A percentile compares a stretch with the other conserved stretches of the same genome.
These are phyloP conservation scores for Allobates femoralis DNA, from an alignment of 2,797 vertebrate species.

Conservation along the genomic window DNA sequence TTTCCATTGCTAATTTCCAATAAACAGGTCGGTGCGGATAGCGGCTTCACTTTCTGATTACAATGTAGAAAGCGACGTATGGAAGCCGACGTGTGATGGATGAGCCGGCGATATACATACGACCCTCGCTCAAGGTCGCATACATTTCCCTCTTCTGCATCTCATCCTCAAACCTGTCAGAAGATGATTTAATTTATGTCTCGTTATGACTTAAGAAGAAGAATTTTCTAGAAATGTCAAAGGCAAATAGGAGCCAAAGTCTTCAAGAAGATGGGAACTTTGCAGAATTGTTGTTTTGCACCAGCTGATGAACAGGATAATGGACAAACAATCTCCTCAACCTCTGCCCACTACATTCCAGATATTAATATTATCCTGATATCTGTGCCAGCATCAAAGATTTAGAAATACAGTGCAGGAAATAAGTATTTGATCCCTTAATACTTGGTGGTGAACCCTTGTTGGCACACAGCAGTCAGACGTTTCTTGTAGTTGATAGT, in stretches of 20 bases:
- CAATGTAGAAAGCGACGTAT: not conserved
- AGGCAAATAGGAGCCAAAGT: conserved; percentile 16
- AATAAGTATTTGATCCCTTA: no score
- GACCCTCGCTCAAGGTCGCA: conserved; percentile 31
- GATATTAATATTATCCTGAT: no score
- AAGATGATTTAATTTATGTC: conserved; percentile 28
- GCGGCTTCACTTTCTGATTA: not conserved
- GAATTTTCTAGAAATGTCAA: conserved; percentile 34
- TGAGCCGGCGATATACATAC: not conserved
- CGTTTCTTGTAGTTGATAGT: no score
- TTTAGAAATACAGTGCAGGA: no score
- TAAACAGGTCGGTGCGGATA: not conserved
- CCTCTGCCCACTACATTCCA: no score
- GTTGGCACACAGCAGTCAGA: no score
- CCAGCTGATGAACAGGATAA: no score
- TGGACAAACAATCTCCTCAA: no score
- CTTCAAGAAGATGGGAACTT: not conserved
- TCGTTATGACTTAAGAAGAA: conserved; percentile 34
- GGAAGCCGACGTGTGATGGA: not conserved
- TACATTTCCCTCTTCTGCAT: not conserved
- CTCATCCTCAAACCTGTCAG: conserved; percentile 30
- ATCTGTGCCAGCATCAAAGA: no score
- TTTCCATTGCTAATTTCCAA: conserved; percentile 34
- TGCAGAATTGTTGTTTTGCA: not conserved
- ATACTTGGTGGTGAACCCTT: no score